phyloP scores from a whole-genome alignment of 2,888 invertebrate genomes.

The Lithophane semibrunnea region DNA sequence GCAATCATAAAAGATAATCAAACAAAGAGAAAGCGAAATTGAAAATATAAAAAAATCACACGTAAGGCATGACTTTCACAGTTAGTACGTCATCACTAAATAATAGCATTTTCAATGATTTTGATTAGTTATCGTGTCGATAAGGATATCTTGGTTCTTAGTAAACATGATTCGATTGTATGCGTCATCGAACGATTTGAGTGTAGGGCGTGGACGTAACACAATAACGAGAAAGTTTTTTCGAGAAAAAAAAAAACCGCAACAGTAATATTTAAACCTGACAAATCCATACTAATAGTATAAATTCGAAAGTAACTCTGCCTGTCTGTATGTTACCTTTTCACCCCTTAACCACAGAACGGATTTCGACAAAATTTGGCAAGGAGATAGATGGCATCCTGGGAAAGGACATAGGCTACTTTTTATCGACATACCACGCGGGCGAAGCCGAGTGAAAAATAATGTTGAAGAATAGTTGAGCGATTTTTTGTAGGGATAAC shows the following conservation, averaged over 20 bases:
- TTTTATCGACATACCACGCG: too few relatives aligned
- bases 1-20: background rate
- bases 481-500: too few relatives aligned
- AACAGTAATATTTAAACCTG: too few relatives aligned
- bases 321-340: too few relatives aligned
- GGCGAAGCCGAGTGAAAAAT: too few relatives aligned
- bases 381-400: too few relatives aligned
- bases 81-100: constrained; percentile 34
- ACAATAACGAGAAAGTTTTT: background rate
- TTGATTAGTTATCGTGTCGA: constrained; percentile 46
- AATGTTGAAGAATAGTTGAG: too few relatives aligned
- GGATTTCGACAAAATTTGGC: too few relatives aligned
- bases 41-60: constrained; percentile 13
- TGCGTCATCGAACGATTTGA: constrained; percentile 42
- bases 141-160: constrained; percentile 45
- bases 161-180: constrained; percentile 37
- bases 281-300: too few relatives aligned
- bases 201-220: constrained; percentile 35
- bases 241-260: background rate
- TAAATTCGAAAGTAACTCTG: too few relatives aligned
- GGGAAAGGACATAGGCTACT: too few relatives aligned
- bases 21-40: constrained; percentile 4
- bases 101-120: constrained; percentile 32
- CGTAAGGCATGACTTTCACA: constrained; percentile 24
- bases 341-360: too few relatives aligned